Percentiles rank a stretch among this genome's conserved stretches.
These are phyloP conservation scores for Phodopus roborovskii DNA, from an alignment of 2,113 vertebrate genomes.

Conservation along the genomic window DNA sequence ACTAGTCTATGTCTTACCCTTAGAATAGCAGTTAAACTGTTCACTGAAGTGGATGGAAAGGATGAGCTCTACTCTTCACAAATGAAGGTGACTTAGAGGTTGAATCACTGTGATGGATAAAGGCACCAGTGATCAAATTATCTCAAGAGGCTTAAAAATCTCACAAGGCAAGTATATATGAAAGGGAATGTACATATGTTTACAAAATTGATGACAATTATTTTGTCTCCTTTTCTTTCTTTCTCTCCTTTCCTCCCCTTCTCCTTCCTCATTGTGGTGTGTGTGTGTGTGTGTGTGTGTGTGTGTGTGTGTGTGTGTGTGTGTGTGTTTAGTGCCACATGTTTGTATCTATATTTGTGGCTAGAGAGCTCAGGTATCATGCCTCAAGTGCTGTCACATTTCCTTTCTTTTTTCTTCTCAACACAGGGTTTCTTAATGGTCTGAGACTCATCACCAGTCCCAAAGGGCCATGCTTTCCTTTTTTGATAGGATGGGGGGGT, in stretches of 20 bases:
- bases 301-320: not conserved
- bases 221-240: not conserved
- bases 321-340: too few species aligned
- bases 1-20: not conserved
- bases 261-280: not conserved
- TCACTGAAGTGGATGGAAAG: not conserved
- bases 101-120: not conserved
- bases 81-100: not conserved
- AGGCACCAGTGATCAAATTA: not conserved
- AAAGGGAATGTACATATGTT: not conserved
- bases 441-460: not conserved
- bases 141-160: slow-evolving; percentile 38
- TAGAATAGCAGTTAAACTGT: not conserved
- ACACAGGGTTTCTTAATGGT: not conserved
- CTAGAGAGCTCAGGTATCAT: not conserved
- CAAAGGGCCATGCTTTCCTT: not conserved
- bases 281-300: not conserved
- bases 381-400: not conserved
- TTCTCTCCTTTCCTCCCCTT: not conserved
- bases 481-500: not conserved
- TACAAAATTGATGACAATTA: not conserved
- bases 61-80: not conserved
- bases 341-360: not conserved
- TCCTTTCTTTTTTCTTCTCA: not conserved
- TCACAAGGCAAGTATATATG: not conserved